Conservation (phyloP, 2,113 vertebrate species). For the Mellivora capensis region DNA sequence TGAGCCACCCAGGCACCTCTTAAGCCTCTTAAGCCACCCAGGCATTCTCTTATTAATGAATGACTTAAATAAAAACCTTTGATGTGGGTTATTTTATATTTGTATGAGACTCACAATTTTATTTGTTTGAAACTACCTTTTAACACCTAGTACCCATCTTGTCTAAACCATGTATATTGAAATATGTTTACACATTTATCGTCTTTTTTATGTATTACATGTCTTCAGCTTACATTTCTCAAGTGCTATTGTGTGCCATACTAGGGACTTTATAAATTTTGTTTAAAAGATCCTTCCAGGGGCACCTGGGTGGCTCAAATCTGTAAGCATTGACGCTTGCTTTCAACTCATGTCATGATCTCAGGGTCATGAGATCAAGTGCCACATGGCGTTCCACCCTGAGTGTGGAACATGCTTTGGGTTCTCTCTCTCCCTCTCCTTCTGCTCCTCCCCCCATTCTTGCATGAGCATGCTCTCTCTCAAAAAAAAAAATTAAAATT, state of each 20-base stretch:
- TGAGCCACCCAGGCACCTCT: not conserved
- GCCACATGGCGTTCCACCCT: not conserved
- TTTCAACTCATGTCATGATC: not conserved
- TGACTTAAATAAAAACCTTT: not conserved
- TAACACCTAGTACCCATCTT: not conserved
- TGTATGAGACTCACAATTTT: not conserved
- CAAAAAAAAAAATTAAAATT: not conserved
- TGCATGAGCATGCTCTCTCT: not conserved
- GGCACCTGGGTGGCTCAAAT: not conserved
- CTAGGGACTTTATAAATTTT: not conserved
- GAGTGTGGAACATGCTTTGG: not conserved
- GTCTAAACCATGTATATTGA: not conserved
- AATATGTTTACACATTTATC: not conserved
- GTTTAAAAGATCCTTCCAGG: not conserved
- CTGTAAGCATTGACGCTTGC: rapidly evolving
- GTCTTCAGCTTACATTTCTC: not conserved
- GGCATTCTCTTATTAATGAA: not conserved
- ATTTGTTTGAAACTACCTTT: not conserved
- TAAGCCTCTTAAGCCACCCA: not conserved
- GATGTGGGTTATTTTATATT: not conserved
- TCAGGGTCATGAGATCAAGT: not conserved
- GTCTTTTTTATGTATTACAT: not conserved
- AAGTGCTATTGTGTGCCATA: not conserved
- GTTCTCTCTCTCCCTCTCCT: not conserved
- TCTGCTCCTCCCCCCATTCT: not conserved